phyloP scores from a whole-genome alignment of 1,140 invertebrate species.

The Drosophila subobscura region DNA sequence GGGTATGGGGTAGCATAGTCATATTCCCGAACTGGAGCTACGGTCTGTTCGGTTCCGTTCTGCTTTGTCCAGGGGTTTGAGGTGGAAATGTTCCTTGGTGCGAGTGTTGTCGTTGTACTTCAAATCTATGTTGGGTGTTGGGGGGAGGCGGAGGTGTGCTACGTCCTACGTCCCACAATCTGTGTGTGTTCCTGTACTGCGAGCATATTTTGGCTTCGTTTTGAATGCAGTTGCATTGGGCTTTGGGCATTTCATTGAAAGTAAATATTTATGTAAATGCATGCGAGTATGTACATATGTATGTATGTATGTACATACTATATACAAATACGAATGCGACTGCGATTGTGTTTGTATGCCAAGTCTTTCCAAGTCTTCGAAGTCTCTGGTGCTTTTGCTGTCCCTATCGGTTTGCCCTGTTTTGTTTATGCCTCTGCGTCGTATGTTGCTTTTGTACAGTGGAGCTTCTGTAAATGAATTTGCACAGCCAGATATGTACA shows the following conservation, averaged over 20 bases:
- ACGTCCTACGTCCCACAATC: not conserved
- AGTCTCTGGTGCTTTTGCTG: too few species aligned
- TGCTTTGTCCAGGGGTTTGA: not conserved
- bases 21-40: not conserved
- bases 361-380: too few species aligned
- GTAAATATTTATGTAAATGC: conserved; percentile 44
- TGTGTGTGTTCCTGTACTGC: not conserved
- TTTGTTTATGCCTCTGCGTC: conserved; percentile 15
- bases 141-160: not conserved
- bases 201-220: conserved; percentile 41
- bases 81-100: not conserved
- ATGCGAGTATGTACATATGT: conserved; percentile 1
- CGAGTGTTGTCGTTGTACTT: too few species aligned
- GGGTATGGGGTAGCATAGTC: conserved; percentile 9
- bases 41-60: not conserved
- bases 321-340: not conserved
- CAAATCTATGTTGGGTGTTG: not conserved
- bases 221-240: conserved; percentile 37
- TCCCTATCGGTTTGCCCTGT: not conserved
- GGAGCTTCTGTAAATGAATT: not conserved
- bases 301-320: conserved; percentile 3
- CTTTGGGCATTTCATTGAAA: conserved; percentile 65
- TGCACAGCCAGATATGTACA: too few species aligned
- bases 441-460: conserved; percentile 9
- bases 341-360: conserved; percentile 1